Base-by-base conservation (phyloP, 2,797 vertebrate species). In the Semaprochilodus insignis region DNA sequence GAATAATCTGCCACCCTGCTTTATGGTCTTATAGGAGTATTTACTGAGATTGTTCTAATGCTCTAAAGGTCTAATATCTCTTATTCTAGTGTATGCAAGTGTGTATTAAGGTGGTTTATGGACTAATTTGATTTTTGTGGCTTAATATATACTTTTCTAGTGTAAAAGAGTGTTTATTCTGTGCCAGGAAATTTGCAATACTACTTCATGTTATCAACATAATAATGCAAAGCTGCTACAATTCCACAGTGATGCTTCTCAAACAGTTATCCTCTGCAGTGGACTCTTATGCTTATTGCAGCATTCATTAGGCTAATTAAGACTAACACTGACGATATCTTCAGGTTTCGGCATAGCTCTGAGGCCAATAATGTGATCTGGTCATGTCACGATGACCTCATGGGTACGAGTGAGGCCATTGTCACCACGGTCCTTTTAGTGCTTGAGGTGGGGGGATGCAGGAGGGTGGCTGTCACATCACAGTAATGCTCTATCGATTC, bases 401-500 rank as follows among this genome's bases (percentile, higher is more conserved):
- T 77, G 85, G 81, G 81, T 19, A 60, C 57, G 78, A 76, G 52
- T 83, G 89, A 80, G 86, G 81, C 77, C 84, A 69, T 84, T 92
- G 94, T 94, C 93, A 89, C 93, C 87, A 72, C 57, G 83, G 85
- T 89, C 87, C 87, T 91, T 87, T 89, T 77, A 90, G 89, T 59
- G 85, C 86, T 80, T 48, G 34, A 71, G 71, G 63, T n/a, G 27
- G 52, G 52, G 34, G 83, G 80, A 25, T 67, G 59, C 48, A 13
- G 21, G 15, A 34, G 34, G 83, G 80, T 83, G 87, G 87, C 87
- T 92, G 91, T 94, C 92, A 93, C 91, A 89, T 88, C 81, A 89
- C 90, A 88, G 92, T 90, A 89, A 92, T 90, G 91, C 89, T 91
- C 84, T 93, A 95, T 95, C 89, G 93, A 95, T 95, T 93, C 89